Percentiles rank a stretch among this genome's conserved stretches.
Evolutionary conservation across 2,888 invertebrate species (phyloP).

Genomic region (Rhogogaster chlorosoma): DNA sequence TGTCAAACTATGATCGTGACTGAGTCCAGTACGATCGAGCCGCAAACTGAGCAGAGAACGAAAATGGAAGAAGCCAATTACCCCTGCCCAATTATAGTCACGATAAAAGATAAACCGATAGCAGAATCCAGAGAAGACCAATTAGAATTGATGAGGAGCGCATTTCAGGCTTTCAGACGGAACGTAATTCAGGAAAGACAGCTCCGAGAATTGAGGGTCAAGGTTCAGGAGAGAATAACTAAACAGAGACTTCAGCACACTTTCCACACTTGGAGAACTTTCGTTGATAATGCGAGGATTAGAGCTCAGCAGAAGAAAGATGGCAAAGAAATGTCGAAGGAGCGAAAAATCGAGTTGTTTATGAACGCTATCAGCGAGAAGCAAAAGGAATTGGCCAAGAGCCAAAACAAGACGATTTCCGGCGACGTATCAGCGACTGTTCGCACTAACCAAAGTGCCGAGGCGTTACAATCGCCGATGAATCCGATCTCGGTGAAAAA

Average conservation of each 20-base stretch:
- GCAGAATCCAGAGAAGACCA: slow-evolving; percentile 57
- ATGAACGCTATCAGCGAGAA: slow-evolving; percentile 69
- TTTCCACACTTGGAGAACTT: slow-evolving; percentile 66
- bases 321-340: slow-evolving; percentile 63
- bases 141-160: slow-evolving; percentile 57
- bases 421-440: neutral
- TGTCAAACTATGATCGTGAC: neutral
- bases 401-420: neutral
- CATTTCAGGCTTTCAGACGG: slow-evolving; percentile 61
- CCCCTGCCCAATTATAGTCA: slow-evolving; percentile 67
- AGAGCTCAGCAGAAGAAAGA: slow-evolving; percentile 55
- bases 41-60: slow-evolving; percentile 10
- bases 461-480: neutral
- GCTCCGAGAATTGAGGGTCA: slow-evolving; percentile 62
- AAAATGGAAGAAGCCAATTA: slow-evolving; percentile 39
- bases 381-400: slow-evolving; percentile 64
- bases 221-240: slow-evolving; percentile 61
- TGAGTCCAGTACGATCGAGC: slow-evolving; percentile 12
- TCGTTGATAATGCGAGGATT: slow-evolving; percentile 53
- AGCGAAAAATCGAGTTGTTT: slow-evolving; percentile 70
- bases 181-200: slow-evolving; percentile 63
- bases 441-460: slow-evolving; percentile 1
- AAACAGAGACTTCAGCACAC: slow-evolving; percentile 61
- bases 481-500: slow-evolving; percentile 31
- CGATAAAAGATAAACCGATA: slow-evolving; percentile 69